These are phyloP conservation scores for Phytoseiulus persimilis DNA, from an alignment of 2,888 invertebrate species.

Conservation along the genomic window DNA sequence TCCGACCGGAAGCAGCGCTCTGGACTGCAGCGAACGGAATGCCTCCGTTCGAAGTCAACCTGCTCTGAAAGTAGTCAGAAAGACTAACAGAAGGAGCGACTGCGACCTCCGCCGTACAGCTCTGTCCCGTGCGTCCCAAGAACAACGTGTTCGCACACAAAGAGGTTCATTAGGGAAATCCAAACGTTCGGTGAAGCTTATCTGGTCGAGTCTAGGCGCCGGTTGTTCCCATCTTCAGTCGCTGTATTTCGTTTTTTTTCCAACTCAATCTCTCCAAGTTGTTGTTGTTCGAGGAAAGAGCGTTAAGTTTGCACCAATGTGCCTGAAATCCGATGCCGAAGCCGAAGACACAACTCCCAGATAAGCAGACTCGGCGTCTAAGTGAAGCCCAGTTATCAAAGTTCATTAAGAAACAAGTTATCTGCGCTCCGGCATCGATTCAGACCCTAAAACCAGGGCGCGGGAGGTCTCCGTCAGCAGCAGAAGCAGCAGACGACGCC, in stretches of 20 bases:
- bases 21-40: too few relatives aligned
- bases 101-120: too few relatives aligned
- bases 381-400: not conserved
- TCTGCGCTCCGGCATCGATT: not conserved
- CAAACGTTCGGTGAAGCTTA: not conserved
- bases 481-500: not conserved
- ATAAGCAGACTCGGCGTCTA: not conserved
- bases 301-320: not conserved
- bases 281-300: not conserved
- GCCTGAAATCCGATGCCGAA: not conserved
- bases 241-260: not conserved
- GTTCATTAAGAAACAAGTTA: not conserved
- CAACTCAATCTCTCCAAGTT: not conserved
- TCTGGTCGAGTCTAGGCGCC: not conserved
- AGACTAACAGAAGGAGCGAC: too few relatives aligned
- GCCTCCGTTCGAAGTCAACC: too few relatives aligned
- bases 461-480: not conserved
- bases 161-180: not conserved
- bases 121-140: not conserved
- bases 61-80: too few relatives aligned
- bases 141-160: not conserved
- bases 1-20: too few relatives aligned
- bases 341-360: not conserved
- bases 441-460: not conserved
- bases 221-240: not conserved